Conservation (phyloP, 2,113 vertebrate genomes). For the Anguilla rostrata region DNA sequence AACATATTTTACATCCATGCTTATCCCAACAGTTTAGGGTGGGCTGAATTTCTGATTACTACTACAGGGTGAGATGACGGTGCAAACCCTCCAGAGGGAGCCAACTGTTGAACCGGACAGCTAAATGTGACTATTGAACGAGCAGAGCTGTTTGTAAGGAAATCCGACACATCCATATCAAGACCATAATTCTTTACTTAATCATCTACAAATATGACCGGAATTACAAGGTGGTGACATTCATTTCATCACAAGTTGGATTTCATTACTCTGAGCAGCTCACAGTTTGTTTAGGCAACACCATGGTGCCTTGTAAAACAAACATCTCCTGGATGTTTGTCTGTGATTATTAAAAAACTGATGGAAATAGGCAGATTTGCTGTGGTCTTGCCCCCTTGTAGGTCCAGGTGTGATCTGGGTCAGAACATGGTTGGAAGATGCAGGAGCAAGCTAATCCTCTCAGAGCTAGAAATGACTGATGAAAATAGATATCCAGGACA, state of each 20-base stretch:
- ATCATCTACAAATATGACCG: neutral
- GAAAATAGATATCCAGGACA: neutral
- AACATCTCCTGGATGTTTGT: neutral
- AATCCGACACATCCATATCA: neutral
- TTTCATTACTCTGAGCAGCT: neutral
- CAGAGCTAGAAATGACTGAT: neutral
- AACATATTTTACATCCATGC: no score
- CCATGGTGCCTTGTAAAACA: neutral
- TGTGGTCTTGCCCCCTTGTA: neutral
- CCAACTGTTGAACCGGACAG: neutral
- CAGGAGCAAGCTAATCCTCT: neutral
- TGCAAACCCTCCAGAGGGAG: neutral
- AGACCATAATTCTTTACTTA: neutral
- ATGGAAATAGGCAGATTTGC: neutral
- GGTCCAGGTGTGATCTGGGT: neutral
- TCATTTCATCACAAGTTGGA: conserved; percentile 1
- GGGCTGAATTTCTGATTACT: no score
- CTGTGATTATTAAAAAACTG: neutral
- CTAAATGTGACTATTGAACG: neutral
- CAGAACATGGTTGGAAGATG: neutral
- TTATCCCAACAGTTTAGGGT: no score
- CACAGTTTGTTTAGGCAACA: neutral
- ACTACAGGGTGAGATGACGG: no score
- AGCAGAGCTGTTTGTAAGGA: neutral
- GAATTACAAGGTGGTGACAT: neutral